Evolutionary conservation across 2,113 vertebrate species (phyloP), one percentile per base, ranked within the genome.

Genomic region (Tetraodon nigroviridis): DNA sequence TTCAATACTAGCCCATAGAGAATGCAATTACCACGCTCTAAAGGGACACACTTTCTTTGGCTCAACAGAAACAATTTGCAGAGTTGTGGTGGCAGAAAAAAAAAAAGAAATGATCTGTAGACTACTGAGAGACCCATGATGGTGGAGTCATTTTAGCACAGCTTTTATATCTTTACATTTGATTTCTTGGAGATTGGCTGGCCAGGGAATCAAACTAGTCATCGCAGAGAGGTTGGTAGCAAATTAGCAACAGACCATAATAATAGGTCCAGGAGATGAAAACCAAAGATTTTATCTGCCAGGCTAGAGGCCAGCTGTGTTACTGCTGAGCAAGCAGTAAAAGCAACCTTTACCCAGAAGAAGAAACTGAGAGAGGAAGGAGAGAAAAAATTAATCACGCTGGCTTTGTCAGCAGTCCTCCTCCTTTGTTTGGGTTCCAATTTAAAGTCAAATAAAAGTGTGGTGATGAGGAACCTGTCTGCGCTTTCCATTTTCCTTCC

Each of bases 221-320:
- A 80, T 71, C 59, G 85, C 82, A 67, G 81, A 83, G 80, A 80
- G 79, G 75, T 72, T 84, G 84, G 85, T 88, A 85, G 77, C 76
- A 76, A 85, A 83, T 83, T 83, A 67, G 64, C 77, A 76, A 59
- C 73, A 70, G 46, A 48, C 64, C 68, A 73, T 64, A 77, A 83
- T 80, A 81, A 71, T 69, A 37, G 17, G 55, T 46, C 70, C 60
- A 54, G 72, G 64, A 80, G 78, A 79, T 75, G 58, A 67, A 78
- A 69, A 80, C 58, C 50, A 51, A 59, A 80, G 86, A 87, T 85
- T 66, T 32, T 78, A 85, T 88, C 84, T 71, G 64, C 73, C 45
- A 68, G 68, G 55, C 44, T 49, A 44, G 58, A 40, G 64, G 54
- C 67, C 63, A 46, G 52, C 46, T 49, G 27, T 37, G 19, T 50